Evolutionary conservation across 2,888 invertebrate genomes (phyloP), one percentile per base, ranked within the genome.

Genomic region (Catotricha subobsoleta): DNA sequence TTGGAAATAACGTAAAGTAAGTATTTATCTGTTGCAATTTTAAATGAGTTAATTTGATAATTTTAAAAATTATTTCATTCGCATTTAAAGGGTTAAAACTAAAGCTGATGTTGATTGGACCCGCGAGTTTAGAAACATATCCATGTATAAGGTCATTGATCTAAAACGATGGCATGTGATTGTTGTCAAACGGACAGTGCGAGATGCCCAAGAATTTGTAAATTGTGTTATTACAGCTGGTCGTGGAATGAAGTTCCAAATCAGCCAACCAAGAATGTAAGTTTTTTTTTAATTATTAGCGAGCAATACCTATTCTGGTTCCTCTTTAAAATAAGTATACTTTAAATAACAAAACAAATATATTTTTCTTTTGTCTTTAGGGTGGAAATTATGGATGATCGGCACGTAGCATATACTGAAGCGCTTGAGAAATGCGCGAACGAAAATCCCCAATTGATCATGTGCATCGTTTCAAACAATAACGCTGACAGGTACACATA

Each of bases 71-170:
- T n/a, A n/a, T n/a, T n/a, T n/a, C n/a, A n/a, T n/a, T n/a, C n/a
- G n/a, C 8, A 19, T 31, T 15, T 12, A 23, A n/a, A 54, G 56
- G 39, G 51, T 57, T 33, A 43, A 52, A 1, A 59, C 66, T 1
- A 77, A 74, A 12, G 58, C 62, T 0, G 66, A 67, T 2, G 84
- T 80, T 0, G 84, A 91, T 41, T 92, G 91, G 88, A 78, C 80
- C 0, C 57, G 64, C 2, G 72, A 74, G 28, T 68, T 88, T 55
- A 64, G 80, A 45, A 57, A 62, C 0, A 56, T 49, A 1, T 45
- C 55, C 0, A 66, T 73, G 67, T 62, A 62, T 27, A 41, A 44
- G 0, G 49, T 52, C n/a, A 51, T 51, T 1, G 47, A 50, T 2
- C 49, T 68, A 1, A 48, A 39, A 1, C 51, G 60, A 0, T 69